Base-by-base conservation (phyloP, 2,888 invertebrate genomes). In the Sarcophaga variegata region DNA sequence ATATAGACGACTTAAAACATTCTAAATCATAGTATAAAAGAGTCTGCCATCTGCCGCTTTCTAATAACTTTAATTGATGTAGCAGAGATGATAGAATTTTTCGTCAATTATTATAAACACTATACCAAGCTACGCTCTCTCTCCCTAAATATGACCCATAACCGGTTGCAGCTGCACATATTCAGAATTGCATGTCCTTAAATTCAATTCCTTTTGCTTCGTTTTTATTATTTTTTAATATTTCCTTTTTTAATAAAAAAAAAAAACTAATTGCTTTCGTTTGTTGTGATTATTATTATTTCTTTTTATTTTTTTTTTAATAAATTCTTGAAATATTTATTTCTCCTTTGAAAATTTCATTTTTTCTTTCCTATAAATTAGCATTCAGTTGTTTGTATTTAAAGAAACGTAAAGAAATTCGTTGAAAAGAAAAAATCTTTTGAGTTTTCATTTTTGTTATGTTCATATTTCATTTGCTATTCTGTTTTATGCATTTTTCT, bases 241-340 rank as follows among this genome's bases (percentile, higher is more conserved):
- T 37, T 37, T 62, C 8, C 0, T 2, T 47, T 27, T 60, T 72
- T 49, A 71, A n/a, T 27, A 71, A 76, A 70, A 76, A 76, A 70
- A 76, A 76, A 80, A 78, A 22, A 82, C 74, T 76, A 79, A 79
- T 86, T 83, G 80, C 72, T 83, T 83, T 77, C 79, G n/a, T 83
- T 86, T 83, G 62, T 54, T 80, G 25, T 64, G 60, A 37, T 37
- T 10, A 37, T 37, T 37, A 10, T 37, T 37, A 37, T 37, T 37
- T 37, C 37, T 37, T 8, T 37, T 6, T 37, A 8, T 10, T 37
- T 2, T 37, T 37, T 8, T 37, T 37, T 37, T 37, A 3, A 37
- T 37, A 37, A 8, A 37, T 37, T 14, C 70, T 64, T 59, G 63
- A 64, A 62, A 70, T 59, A 63, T 69, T 74, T 70, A 37, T 75